Base-by-base conservation (phyloP, 2,113 vertebrate species). In the Eulemur macaco region DNA sequence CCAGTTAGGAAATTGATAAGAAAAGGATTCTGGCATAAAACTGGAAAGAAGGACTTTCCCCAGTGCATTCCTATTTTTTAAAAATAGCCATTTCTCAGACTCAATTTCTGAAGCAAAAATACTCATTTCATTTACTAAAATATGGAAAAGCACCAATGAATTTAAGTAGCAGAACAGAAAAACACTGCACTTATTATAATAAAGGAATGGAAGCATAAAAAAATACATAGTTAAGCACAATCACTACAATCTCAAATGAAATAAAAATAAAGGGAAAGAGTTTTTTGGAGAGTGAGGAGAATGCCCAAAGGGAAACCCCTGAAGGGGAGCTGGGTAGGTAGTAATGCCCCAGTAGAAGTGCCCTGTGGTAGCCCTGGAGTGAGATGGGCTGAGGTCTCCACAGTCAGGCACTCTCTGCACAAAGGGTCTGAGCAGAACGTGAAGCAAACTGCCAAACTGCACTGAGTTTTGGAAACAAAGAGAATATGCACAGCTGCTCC, bases 401-500 rank as follows among this genome's bases (percentile, higher is more conserved):
- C 73, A 89, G 91, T 64, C 96, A 85, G 95, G 94, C 94, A 96
- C 85, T 98, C 95, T 96, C 96, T 96, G 92, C 80, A 95, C 47
- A 92, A 93, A 96, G 91, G 78, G 83, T 96, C 96, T 74, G 84
- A 97, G 97, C 95, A 97, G 97, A 97, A 76, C 97, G 97, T 89
- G 96, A 95, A 98, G 76, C 89, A 97, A 97, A 97, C 93, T 95
- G 96, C 97, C 98, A 98, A 89, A 95, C 96, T 97, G 85, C 95
- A 87, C 77, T 89, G 0, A 84, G 88, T 97, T 98, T 97, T 98
- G 96, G 98, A 98, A 97, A 95, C 93, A 97, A 96, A 94, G 56
- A 98, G 98, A 98, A 94, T 97, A 86, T 90, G 66, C 25, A 97
- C 98, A 98, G 98, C 98, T 98, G 98, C 94, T 98, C 93, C 66